Base-by-base conservation (phyloP, 2,888 invertebrate genomes). In the Cenopis cana region DNA sequence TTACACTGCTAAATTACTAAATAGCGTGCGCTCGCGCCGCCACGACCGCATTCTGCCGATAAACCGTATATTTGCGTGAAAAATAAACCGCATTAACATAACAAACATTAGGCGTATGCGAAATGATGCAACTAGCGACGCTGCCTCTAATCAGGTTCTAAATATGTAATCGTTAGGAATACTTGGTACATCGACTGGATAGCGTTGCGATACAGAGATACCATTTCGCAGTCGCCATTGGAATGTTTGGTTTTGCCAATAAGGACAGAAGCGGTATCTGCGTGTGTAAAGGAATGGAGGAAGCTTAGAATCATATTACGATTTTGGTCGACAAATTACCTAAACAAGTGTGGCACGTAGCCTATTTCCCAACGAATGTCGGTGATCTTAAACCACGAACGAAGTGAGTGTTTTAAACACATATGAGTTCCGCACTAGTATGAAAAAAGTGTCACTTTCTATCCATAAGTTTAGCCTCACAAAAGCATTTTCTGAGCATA, bases 1-100 rank as follows among this genome's bases (percentile, higher is more conserved):
- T 87, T 87, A 86, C 83, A 83, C 78, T 77, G 82, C 79, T 88
- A 85, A 88, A 88, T 88, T 81, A 87, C 85, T 84, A 85, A 87
- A 89, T 88, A 76, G 87, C 87, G 85, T 89, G 88, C 81, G 79
- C 72, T 75, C 76, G 73, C 73, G 46, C 69, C 67, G 71, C 69
- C 73, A 54, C 68, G 71, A 70, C 85, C 81, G 81, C 86, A 84
- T 87, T 86, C 82, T 85, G 78, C 77, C 79, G 83, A 85, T 87
- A 85, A 86, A 85, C 82, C 82, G 82, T 83, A 83, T 81, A 83
- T 85, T 88, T 86, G 81, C 79, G 84, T 85, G 85, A 88, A 87
- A 89, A 88, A 87, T 86, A 87, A 83, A 82, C 78, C 77, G 78
- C 81, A 82, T 86, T 85, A 83, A 81, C 82, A 80, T 84, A 85